phyloP scores from a whole-genome alignment of 2,888 invertebrate genomes.

The Oasisia sp. region DNA sequence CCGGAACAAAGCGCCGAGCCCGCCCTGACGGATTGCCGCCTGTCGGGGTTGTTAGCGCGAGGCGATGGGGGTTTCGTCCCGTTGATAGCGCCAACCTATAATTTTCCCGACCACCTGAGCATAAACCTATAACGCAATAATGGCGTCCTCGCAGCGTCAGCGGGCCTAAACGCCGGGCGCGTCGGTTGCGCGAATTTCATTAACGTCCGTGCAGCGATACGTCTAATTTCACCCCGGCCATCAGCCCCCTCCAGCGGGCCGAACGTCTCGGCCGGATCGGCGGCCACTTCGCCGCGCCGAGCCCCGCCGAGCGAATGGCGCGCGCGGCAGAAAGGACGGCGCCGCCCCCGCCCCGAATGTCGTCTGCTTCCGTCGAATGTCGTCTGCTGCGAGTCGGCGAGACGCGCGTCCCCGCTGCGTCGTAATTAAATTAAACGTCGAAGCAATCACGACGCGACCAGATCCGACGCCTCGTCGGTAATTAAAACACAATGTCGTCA shows the following conservation, averaged over 20 bases:
- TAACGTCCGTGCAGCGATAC: not conserved
- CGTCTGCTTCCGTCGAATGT: not conserved
- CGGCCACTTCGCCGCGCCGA: not conserved
- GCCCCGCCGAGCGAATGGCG: not conserved
- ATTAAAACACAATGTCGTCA: constrained; percentile 17
- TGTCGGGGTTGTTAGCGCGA: constrained; percentile 10
- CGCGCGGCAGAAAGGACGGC: not conserved
- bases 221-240: constrained; percentile 12
- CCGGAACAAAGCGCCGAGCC: not conserved
- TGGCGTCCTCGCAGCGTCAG: not conserved
- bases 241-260: not conserved
- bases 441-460: not conserved
- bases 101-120: constrained; percentile 17
- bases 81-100: not conserved
- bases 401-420: not conserved
- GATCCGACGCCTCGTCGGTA: not conserved
- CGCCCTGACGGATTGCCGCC: not conserved
- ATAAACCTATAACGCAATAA: not conserved
- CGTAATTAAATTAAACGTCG: constrained; percentile 17
- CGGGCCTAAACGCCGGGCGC: not conserved
- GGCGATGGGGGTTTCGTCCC: not conserved
- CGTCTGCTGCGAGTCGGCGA: not conserved
- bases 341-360: not conserved
- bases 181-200: not conserved
- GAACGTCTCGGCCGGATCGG: not conserved